phyloP scores from a whole-genome alignment of 2,113 vertebrate species.

The Epinephelus fuscoguttatus region DNA sequence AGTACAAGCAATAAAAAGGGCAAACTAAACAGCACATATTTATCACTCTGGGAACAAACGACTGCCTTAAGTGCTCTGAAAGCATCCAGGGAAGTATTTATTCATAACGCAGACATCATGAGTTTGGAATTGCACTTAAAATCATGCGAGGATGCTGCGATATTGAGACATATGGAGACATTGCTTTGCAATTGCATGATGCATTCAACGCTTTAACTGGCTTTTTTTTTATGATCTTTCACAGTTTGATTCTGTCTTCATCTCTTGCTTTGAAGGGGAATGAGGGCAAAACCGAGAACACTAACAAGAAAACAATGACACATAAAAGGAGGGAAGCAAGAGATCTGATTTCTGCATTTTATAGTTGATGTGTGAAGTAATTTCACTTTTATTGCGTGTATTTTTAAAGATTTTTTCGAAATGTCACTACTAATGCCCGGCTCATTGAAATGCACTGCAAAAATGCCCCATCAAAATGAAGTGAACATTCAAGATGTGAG shows the following conservation, averaged over 20 bases:
- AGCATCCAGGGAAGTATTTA: not conserved
- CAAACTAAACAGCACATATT: constrained; percentile 2
- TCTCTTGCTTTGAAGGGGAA: not conserved
- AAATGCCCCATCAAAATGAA: not conserved
- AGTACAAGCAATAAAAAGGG: constrained; percentile 1
- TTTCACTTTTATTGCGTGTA: not conserved
- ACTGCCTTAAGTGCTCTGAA: not conserved
- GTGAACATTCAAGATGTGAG: not conserved
- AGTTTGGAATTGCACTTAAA: not conserved
- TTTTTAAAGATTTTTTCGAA: constrained; percentile 3
- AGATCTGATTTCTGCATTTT: constrained; percentile 4
- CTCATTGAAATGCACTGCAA: not conserved
- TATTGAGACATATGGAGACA: not conserved
- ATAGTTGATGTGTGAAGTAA: not conserved
- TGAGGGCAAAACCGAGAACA: not conserved
- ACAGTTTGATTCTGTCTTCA: not conserved
- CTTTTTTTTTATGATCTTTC: not conserved
- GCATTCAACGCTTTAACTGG: not conserved
- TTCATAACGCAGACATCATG: not conserved
- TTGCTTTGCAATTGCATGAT: not conserved
- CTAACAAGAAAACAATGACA: not conserved
- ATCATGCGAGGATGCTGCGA: not conserved
- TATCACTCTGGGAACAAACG: not conserved
- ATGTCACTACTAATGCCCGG: not conserved
- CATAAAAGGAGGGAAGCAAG: not conserved